phyloP scores from a whole-genome alignment of 2,113 vertebrate genomes.

The Uropsilus gracilis region DNA sequence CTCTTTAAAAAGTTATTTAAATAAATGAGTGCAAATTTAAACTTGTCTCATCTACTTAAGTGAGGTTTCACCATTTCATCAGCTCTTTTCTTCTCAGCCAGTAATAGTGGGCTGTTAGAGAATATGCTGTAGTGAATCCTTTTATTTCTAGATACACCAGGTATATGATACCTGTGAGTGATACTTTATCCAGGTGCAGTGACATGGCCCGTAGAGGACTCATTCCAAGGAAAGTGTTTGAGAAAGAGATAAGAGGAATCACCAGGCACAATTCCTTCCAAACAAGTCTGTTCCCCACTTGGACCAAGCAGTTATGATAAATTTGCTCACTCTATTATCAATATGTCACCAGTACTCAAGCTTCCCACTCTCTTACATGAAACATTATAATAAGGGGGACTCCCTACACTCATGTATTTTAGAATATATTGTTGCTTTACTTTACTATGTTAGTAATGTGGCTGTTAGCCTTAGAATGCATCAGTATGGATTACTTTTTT shows the following conservation, averaged over 20 bases:
- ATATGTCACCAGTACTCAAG: background rate
- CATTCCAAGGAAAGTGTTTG: background rate
- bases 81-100: background rate
- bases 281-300: background rate
- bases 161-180: background rate
- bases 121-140: background rate
- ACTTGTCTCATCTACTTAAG: conserved; percentile 9
- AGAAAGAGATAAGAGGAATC: background rate
- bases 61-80: background rate
- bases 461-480: background rate
- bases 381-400: background rate
- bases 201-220: background rate
- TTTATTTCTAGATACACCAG: background rate
- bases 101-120: background rate
- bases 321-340: background rate
- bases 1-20: conserved; percentile 44
- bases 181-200: background rate
- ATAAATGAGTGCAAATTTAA: conserved; percentile 8
- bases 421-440: background rate
- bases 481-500: background rate
- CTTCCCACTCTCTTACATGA: background rate
- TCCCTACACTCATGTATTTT: background rate
- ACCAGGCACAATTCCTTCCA: background rate
- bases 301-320: background rate
- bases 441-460: background rate